Evolutionary conservation across 2,888 invertebrate genomes (phyloP).

Genomic region (Incurvaria masculella): DNA sequence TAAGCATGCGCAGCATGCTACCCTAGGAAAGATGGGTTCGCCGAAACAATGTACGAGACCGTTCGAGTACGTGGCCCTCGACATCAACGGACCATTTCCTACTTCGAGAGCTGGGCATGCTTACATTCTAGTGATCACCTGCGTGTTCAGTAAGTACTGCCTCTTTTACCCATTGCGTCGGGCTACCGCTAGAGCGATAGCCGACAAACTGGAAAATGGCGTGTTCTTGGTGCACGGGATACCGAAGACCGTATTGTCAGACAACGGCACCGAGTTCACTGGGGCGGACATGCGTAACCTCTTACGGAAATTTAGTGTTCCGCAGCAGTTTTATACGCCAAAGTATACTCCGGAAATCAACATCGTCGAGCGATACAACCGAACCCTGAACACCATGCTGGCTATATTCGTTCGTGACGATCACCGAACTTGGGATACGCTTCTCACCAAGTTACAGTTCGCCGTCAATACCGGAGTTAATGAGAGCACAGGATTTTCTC

Average conservation of each 20-base stretch:
- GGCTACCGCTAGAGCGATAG: background rate
- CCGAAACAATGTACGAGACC: conserved; percentile 17
- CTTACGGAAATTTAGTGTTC: conserved; percentile 7
- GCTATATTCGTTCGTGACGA: too few species aligned
- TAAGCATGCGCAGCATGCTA: conserved; percentile 11
- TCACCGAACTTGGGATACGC: too few species aligned
- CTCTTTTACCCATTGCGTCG: background rate
- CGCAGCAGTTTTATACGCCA: too few species aligned
- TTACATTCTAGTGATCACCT: background rate
- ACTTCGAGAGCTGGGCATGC: background rate
- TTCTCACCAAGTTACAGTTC: too few species aligned
- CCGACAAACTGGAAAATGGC: background rate
- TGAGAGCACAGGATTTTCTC: too few species aligned
- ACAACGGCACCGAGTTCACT: conserved; percentile 9
- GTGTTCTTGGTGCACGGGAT: background rate
- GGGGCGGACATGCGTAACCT: conserved; percentile 3
- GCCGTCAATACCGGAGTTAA: too few species aligned
- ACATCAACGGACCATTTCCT: conserved; percentile 1
- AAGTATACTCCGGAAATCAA: too few species aligned
- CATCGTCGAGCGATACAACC: too few species aligned
- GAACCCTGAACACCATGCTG: too few species aligned
- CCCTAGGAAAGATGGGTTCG: conserved; percentile 15
- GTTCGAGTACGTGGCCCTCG: conserved; percentile 19
- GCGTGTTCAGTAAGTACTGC: background rate
- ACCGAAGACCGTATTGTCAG: conserved; percentile 1